Percentiles rank a stretch among this genome's conserved stretches.
These are phyloP conservation scores for Drosophila navojoa DNA, from an alignment of 1,140 invertebrate genomes.

Conservation along the genomic window DNA sequence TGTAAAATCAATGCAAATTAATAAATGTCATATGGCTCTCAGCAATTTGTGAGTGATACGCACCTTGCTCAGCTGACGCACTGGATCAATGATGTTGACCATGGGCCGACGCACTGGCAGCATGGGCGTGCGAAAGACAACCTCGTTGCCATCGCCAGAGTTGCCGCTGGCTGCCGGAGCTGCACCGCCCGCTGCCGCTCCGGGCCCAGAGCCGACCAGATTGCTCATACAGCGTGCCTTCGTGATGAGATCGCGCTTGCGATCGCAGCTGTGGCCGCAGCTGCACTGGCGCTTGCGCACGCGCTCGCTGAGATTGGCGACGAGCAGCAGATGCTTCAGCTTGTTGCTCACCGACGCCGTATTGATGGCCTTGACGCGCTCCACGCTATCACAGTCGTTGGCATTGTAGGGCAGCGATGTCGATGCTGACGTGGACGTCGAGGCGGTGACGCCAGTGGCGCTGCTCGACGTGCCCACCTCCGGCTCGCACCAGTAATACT, in stretches of 20 bases:
- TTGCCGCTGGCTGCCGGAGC: conserved; percentile 4
- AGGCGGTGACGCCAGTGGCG: background rate
- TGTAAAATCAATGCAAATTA: conserved; percentile 8
- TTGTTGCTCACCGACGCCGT: conserved; percentile 74
- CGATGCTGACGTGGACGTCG: background rate
- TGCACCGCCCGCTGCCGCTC: background rate
- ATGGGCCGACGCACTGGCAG: conserved; percentile 69
- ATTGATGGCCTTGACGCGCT: conserved; percentile 68
- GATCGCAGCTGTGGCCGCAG: conserved; percentile 80
- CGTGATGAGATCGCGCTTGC: conserved; percentile 64
- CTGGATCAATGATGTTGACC: conserved; percentile 65
- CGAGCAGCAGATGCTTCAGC: conserved; percentile 79
- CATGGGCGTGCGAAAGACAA: conserved; percentile 75
- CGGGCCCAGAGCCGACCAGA: conserved; percentile 14
- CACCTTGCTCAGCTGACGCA: conserved; percentile 64
- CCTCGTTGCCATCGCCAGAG: conserved; percentile 14
- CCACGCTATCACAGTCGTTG: conserved; percentile 77
- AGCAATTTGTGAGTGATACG: background rate
- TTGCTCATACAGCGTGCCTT: conserved; percentile 59
- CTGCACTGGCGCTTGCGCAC: conserved; percentile 75
- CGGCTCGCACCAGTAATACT: conserved; percentile 90
- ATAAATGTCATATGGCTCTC: background rate
- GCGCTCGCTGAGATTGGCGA: conserved; percentile 79
- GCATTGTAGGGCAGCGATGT: conserved; percentile 71
- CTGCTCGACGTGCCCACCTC: conserved; percentile 28